phyloP scores from a whole-genome alignment of 2,888 invertebrate species.

The Athrips mouffetella region DNA sequence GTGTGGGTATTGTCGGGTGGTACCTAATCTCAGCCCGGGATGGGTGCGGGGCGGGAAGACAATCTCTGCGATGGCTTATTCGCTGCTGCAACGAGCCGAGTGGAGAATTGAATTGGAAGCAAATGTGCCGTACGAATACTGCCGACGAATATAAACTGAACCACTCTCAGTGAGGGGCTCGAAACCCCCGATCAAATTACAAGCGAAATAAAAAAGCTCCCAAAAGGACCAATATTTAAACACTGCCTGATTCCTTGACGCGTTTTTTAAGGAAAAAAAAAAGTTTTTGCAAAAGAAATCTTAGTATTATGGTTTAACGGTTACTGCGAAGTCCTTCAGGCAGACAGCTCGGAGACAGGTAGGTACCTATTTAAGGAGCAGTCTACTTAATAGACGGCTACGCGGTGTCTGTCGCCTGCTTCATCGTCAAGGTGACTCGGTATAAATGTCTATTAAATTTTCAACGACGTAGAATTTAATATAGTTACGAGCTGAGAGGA shows the following conservation, averaged over 20 bases:
- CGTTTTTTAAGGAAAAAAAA: no score
- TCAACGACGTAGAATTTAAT: no score
- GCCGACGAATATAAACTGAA: conserved; percentile 67
- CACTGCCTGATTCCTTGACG: conserved; percentile 31
- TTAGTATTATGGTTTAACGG: no score
- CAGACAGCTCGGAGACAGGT: no score
- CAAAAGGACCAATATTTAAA: conserved; percentile 34
- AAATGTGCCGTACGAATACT: conserved; percentile 69
- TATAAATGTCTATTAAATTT: no score
- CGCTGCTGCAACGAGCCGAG: conserved; percentile 69
- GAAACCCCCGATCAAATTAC: conserved; percentile 52
- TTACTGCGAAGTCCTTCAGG: no score
- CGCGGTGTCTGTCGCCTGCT: no score
- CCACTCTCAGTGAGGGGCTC: conserved; percentile 48
- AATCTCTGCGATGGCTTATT: conserved; percentile 71
- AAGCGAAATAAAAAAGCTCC: conserved; percentile 36
- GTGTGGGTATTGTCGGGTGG: conserved; percentile 35
- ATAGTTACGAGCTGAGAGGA: no score
- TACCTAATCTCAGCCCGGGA: conserved; percentile 27
- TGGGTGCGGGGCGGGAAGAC: conserved; percentile 45
- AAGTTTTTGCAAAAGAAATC: no score
- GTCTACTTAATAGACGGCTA: no score
- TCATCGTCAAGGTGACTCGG: no score
- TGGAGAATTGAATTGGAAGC: conserved; percentile 72
- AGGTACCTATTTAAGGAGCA: no score